Base-by-base conservation (phyloP, 2,888 invertebrate species). In the Scaptodrosophila latifasciaeformis region DNA sequence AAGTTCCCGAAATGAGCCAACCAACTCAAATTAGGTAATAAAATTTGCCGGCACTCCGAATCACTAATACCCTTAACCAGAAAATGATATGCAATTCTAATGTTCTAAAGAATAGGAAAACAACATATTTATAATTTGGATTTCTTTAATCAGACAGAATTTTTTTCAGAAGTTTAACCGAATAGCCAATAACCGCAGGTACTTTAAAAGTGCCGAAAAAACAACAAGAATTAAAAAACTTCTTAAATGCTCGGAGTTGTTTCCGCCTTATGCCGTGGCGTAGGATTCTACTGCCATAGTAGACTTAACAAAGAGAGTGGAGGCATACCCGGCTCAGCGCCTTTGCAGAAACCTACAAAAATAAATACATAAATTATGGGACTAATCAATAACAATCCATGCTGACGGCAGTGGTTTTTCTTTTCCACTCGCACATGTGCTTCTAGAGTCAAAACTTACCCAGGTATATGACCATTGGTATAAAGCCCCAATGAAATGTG, bases 321-420 rank as follows among this genome's bases (percentile, higher is more conserved):
- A n/a, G 92, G 91, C 89, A 90, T 90, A 5, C 92, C 92, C 27
- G 90, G 89, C 75, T 92, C 92, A 17, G 92, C 88, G 19, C 92
- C 92, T 82, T 90, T 90, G 61, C 86, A 87, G 69, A 91, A 92
- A 57, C 92, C 92, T 92, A 13, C 0, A 54, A 45, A 49, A 58
- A 63, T 31, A 40, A 51, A 48, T 17, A 18, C 34, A 5, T 45
- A 21, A 27, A 49, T n/a, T 2, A 1, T n/a, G 21, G n/a, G n/a
- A n/a, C 19, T 17, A 44, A 49, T 51, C 29, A 54, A 63, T 59
- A 35, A 31, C 59, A 46, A 42, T 27, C 27, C 27, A 9, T 27
- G 27, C 4, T 27, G 4, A 27, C 5, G 9, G 15, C 12, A 1
- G 1, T 40, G 31, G 44, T 62, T 54, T 57, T 49, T 55, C 52